Evolutionary conservation across 1,140 invertebrate species (phyloP).

Genomic region (Cherax destructor): DNA sequence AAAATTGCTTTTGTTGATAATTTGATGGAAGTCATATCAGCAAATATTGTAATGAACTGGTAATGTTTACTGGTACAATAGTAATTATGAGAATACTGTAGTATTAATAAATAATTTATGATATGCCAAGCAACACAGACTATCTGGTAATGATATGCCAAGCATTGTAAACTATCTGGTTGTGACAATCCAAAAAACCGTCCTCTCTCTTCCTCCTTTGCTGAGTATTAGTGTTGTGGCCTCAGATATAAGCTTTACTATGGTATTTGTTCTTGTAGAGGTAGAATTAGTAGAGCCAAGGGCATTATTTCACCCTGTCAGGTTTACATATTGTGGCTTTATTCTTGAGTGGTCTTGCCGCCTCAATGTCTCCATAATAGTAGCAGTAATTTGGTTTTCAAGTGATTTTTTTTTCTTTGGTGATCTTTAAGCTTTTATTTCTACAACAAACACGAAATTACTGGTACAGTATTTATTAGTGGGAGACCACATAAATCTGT

Average conservation of each 20-base stretch:
- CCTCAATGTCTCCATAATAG: neutral
- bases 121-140: neutral
- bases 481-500: neutral
- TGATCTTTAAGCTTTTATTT: neutral
- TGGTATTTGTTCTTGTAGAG: neutral
- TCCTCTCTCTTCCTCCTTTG: constrained; percentile 22
- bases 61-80: neutral
- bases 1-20: neutral
- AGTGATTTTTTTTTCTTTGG: neutral
- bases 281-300: neutral
- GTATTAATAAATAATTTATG: neutral
- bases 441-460: neutral
- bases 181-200: constrained; percentile 55
- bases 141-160: neutral
- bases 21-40: neutral
- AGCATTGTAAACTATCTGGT: constrained; percentile 42
- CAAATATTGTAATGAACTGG: neutral
- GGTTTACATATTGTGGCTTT: neutral
- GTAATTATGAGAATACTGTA: neutral
- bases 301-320: constrained; percentile 11
- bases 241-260: constrained; percentile 21
- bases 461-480: neutral
- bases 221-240: neutral
- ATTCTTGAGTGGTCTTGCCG: neutral
- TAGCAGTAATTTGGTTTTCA: neutral